Evolutionary conservation across 2,888 invertebrate species (phyloP).

Genomic region (Sinhomidia bicolor): DNA sequence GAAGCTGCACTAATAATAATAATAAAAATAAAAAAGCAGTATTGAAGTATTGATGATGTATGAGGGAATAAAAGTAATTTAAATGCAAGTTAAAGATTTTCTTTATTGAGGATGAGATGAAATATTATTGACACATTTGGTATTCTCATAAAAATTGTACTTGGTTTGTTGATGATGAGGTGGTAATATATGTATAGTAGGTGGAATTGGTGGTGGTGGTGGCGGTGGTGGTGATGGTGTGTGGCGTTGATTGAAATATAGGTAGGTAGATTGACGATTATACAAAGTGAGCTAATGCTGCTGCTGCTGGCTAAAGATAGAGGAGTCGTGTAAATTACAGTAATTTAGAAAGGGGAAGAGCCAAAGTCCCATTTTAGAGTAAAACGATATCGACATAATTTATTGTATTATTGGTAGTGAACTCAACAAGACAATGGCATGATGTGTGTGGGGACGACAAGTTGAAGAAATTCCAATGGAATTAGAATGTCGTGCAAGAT

Average conservation of each 20-base stretch:
- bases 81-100: background rate
- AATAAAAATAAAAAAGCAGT: background rate
- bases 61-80: background rate
- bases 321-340: constrained; percentile 7
- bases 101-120: background rate
- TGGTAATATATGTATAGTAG: background rate
- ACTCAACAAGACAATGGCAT: too few species aligned
- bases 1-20: too few species aligned
- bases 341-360: background rate
- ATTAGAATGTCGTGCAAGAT: background rate
- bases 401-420: background rate
- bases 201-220: too few species aligned
- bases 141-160: background rate
- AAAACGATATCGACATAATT: background rate
- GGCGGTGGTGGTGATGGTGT: background rate
- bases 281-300: too few species aligned
- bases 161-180: background rate
- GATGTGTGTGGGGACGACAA: too few species aligned
- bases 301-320: background rate
- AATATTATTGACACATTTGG: constrained; percentile 14
- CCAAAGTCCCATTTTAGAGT: background rate
- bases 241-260: too few species aligned
- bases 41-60: background rate
- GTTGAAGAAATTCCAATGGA: background rate
- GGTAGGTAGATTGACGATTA: too few species aligned